Evolutionary conservation across 2,888 invertebrate genomes (phyloP), one percentile per base, ranked within the genome.

Genomic region (Brachypterus glaber): DNA sequence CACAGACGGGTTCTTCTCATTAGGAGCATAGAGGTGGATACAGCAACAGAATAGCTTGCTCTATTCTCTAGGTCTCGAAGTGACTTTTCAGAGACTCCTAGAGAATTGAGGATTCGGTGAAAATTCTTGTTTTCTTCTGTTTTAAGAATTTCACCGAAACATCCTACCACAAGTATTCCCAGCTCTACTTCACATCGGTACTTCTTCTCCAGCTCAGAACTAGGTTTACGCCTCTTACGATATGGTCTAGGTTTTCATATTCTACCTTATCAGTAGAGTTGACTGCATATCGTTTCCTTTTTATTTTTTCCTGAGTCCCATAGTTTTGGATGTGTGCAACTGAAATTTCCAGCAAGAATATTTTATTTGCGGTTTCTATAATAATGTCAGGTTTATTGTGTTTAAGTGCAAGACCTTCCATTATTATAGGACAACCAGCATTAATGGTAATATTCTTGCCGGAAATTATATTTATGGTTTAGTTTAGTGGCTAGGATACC

Each of bases 401-500:
- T 21, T 21, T 21, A 9, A 7, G 9, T 7, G 21, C 9, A 7
- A 7, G 5, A 9, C 9, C 9, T 7, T 9, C 21, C 5, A 7
- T 5, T 21, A 5, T 9, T 7, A 21, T 7, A 7, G 21, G 5
- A 5, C 7, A 7, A 7, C 21, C 21, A 5, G 21, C 21, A 9
- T 21, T 9, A 7, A 21, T 21, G 5, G 21, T 21, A 9, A 21
- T 7, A 7, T 21, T 5, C 9, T 9, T 21, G 21, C 9, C 9
- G 9, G 9, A 7, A 9, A 5, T 9, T 21, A 7, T 9, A n/a
- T n/a, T n/a, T n/a, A n/a, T n/a, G n/a, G n/a, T n/a, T n/a, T n/a
- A n/a, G n/a, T n/a, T n/a, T 75, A 76, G 75, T 76, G 76, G 75
- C 74, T 75, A 76, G 74, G 76, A 76, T 76, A 75, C 74, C 75